Evolutionary conservation across 2,113 vertebrate genomes (phyloP), one percentile per base, ranked within the genome.

Genomic region (Gnathonemus echidnorhynchus): DNA sequence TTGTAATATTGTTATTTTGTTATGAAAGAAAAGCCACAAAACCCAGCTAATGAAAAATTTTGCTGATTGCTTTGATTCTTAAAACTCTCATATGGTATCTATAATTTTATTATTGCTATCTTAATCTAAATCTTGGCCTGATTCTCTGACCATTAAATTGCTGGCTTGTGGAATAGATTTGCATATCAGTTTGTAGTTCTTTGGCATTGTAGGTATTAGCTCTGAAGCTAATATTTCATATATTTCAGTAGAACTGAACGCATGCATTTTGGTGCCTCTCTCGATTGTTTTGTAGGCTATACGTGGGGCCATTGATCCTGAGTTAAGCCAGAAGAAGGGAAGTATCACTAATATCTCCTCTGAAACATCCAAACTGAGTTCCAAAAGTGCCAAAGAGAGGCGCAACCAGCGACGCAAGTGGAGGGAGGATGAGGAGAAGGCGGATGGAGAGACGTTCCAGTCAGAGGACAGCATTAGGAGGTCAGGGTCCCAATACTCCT

Each of bases 301-400:
- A 83, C 95, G 94, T 88, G 95, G 95, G 92, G 97, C 93, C 49
- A 95, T 97, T 92, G 98, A 97, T 0, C 97, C 97, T 88, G 98
- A 98, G 93, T 97, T 97, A 95, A 97, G 96, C 56, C 97, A 96
- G 90, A 96, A 96, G 91, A 97, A 95, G 58, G 97, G 95, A 88
- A 92, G 89, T 92, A 90, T 97, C 77, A 97, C 98, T 0, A 97
- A 98, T 93, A 98, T 97, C 77, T 99, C 98, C 93, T 99, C 98
- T 0, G 97, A 96, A 90, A 96, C 96, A 74, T 99, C 98, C 15
- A 98, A 98, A 93, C 94, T 99, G 90, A 99, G 98, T 93, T 99
- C 98, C 3, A 99, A 99, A 91, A 99, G 98, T 62, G 98, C 97
- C 93, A 99, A 99, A 94, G 98, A 99, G 92, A 95, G 98, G 62